phyloP scores from a whole-genome alignment of 2,888 invertebrate genomes.

The Catocala nupta region DNA sequence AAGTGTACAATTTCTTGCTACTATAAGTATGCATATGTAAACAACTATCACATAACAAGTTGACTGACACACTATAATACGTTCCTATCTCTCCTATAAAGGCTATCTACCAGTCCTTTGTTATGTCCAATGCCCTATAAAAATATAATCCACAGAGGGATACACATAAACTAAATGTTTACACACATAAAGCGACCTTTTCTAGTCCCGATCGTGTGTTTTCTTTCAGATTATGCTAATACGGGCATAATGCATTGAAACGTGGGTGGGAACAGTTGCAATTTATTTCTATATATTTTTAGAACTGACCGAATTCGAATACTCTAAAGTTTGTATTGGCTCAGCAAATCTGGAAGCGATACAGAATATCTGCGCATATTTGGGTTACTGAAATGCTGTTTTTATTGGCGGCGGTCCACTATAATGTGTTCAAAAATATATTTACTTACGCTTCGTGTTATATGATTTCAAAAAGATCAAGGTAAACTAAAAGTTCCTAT shows the following conservation, averaged over 20 bases:
- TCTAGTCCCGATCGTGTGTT: conserved; percentile 39
- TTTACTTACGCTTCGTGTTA: too few relatives aligned
- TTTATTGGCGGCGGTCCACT: neutral
- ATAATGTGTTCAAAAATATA: neutral
- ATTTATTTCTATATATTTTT: conserved; percentile 26
- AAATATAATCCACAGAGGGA: conserved; percentile 29
- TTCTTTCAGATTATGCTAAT: conserved; percentile 52
- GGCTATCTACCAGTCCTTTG: neutral
- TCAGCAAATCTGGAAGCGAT: conserved; percentile 15
- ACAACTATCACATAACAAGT: neutral
- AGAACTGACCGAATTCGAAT: conserved; percentile 31
- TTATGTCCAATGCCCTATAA: conserved; percentile 3
- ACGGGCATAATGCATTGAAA: conserved; percentile 38
- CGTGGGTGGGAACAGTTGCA: conserved; percentile 43
- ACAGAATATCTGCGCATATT: neutral
- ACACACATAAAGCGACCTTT: conserved; percentile 35
- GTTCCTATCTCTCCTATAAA: neutral
- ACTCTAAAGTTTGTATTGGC: conserved; percentile 20
- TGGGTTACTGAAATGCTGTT: conserved; percentile 4
- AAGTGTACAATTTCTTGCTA: too few relatives aligned
- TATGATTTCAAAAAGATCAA: too few relatives aligned
- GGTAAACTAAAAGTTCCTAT: too few relatives aligned
- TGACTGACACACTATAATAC: neutral
- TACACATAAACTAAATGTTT: conserved; percentile 37
- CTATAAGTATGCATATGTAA: neutral